Evolutionary conservation across 2,113 vertebrate genomes (phyloP).

Genomic region (Amazona guildingii): DNA sequence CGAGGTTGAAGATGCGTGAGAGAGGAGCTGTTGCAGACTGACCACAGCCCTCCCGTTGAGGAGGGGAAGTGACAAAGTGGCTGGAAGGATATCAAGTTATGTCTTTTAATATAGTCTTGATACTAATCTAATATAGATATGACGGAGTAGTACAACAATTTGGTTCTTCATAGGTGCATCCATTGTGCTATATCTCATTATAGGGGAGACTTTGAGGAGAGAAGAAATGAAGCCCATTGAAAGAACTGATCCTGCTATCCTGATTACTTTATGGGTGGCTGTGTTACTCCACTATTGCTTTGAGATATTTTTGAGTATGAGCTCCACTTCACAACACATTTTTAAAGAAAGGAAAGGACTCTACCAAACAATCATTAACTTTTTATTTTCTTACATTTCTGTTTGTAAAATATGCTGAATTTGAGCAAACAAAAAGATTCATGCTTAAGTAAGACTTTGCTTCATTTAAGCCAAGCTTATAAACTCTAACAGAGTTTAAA

Average conservation of each 20-base stretch:
- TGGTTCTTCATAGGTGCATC: background rate
- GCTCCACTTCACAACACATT: background rate
- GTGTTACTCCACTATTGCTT: background rate
- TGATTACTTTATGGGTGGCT: background rate
- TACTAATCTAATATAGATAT: background rate
- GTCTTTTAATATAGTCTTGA: background rate
- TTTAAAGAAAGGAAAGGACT: background rate
- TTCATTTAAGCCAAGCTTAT: slow-evolving; percentile 1
- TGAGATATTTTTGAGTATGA: background rate
- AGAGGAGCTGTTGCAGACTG: background rate
- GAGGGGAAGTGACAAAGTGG: background rate
- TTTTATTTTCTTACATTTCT: background rate
- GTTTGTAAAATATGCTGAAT: background rate
- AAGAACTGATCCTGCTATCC: background rate
- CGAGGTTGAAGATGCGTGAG: accelerated
- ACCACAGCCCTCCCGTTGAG: background rate
- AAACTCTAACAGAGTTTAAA: background rate
- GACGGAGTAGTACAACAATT: background rate
- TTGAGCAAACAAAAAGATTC: background rate
- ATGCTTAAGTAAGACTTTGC: slow-evolving; percentile 28
- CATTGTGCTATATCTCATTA: background rate
- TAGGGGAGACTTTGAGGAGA: background rate
- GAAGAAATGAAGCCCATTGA: background rate
- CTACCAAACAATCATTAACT: background rate
- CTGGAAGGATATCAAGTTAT: background rate